Conservation (phyloP, 2,888 invertebrate genomes). For the Slavum lentiscoides region DNA sequence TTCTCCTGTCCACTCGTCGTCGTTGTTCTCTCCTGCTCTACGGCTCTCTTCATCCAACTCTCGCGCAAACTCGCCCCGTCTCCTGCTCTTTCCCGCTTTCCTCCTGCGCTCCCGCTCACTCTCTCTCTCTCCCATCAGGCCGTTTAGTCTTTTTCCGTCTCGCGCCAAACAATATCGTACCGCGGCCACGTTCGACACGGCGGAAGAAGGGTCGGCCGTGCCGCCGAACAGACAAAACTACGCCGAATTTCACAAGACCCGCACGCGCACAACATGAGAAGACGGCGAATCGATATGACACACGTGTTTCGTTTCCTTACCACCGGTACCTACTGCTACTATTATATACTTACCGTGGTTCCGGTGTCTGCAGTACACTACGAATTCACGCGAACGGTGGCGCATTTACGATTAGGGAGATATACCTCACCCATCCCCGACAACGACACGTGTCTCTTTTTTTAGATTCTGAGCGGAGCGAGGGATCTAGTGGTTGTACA, state of each 20-base stretch:
- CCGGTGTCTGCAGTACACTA: too few species aligned
- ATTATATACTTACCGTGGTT: too few species aligned
- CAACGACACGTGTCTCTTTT: too few species aligned
- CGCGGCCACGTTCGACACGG: too few species aligned
- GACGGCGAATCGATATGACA: conserved; percentile 1
- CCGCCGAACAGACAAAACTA: background rate
- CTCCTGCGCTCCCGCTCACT: background rate
- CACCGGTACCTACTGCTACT: background rate
- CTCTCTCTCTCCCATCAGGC: background rate
- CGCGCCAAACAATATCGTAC: background rate
- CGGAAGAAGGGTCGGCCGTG: background rate
- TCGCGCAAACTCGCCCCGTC: background rate
- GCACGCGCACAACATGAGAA: background rate
- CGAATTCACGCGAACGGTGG: too few species aligned
- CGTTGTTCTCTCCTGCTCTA: background rate
- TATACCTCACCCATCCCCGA: too few species aligned
- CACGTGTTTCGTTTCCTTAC: conserved; percentile 1
- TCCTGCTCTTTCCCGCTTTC: background rate
- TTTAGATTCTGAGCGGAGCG: too few species aligned
- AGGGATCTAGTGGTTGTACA: too few species aligned
- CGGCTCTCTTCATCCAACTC: too few species aligned
- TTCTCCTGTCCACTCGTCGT: background rate
- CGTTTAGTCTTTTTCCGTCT: too few species aligned
- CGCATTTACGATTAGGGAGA: too few species aligned
- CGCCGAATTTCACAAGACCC: background rate